Evolutionary conservation across 92 coral and sea anemone species (phyloP), one percentile per base, ranked within the genome.

Genomic region (Porites cylindrica): DNA sequence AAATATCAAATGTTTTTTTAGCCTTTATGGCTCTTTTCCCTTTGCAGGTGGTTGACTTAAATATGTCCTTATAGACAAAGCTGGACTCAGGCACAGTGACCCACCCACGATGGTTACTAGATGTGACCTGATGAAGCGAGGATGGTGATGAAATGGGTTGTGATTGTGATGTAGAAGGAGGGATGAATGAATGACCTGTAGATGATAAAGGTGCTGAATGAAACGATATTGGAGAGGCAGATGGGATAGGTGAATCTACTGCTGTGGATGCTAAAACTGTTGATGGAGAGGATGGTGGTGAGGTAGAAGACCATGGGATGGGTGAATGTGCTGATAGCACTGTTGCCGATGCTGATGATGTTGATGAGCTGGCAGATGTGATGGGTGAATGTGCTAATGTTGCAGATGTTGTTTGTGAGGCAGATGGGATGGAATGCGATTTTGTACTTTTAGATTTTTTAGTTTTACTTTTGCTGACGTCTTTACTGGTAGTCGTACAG

Each of bases 1-100:
- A 73, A n/a, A 73, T 43, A 73, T 73, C 38, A 11, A 73, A 58
- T 13, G 78, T 19, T 75, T 73, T 73, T 73, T 73, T 73, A 13
- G 61, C 78, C 51, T 50, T 73, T 19, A 58, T 58, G 7, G 51
- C 51, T 60, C 78, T 19, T 60, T 73, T 73, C 20, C 78, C 51
- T 1, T 19, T 10, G 56, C 47, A 58, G 17, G 78, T 73, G 14
- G 51, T 60, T 23, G 75, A 16, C 32, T 70, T 70, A 23, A 70
- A 26, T 47, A 70, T 70, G 75, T 70, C 75, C 32, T 21, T 21
- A 73, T 58, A 60, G 47, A 60, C 51, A 73, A 73, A 73, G 60
- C 59, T 43, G 17, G 47, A 58, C 78, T 24, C 78, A 73, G 78
- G 78, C 60, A 73, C 78, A 73, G 47, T 73, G 59, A 73, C 78